These are phyloP conservation scores for Equus quagga DNA, from an alignment of 2,113 vertebrate species.

Conservation along the genomic window DNA sequence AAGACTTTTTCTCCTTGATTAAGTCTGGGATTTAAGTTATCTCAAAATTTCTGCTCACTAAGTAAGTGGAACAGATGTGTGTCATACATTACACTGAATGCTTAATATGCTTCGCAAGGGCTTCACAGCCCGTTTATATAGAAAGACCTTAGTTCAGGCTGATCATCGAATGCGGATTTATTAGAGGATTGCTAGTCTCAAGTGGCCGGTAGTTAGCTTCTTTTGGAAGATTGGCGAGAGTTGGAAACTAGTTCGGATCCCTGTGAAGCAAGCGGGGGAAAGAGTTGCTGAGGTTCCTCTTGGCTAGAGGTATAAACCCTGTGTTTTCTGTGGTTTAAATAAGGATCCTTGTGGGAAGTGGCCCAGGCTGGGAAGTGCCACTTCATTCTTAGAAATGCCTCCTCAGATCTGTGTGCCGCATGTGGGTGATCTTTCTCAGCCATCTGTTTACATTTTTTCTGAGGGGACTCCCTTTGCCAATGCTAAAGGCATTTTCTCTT, in stretches of 20 bases:
- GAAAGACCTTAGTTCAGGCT: constrained; percentile 14
- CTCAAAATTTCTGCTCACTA: constrained; percentile 64
- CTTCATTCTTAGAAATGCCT: constrained; percentile 80
- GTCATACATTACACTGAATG: constrained; percentile 65
- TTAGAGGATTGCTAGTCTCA: background rate
- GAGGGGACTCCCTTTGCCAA: constrained; percentile 79
- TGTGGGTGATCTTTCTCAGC: constrained; percentile 75
- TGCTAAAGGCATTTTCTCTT: constrained; percentile 68
- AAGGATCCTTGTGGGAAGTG: constrained; percentile 73
- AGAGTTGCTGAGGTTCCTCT: background rate
- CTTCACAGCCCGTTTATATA: background rate
- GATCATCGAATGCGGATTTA: background rate
- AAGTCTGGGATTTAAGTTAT: constrained; percentile 68
- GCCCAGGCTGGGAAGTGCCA: constrained; percentile 78
- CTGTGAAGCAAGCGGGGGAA: background rate
- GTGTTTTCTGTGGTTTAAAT: constrained; percentile 66
- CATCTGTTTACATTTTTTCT: constrained; percentile 74
- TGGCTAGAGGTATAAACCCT: background rate
- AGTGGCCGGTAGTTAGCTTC: background rate
- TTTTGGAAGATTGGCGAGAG: background rate
- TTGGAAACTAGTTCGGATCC: background rate
- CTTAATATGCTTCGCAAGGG: constrained; percentile 48
- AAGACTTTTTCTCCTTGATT: constrained; percentile 51
- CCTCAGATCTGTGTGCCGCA: constrained; percentile 65
- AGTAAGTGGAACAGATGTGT: constrained; percentile 71